Evolutionary conservation across 2,888 invertebrate genomes (phyloP), one percentile per base, ranked within the genome.

Genomic region (Eulithis testata): DNA sequence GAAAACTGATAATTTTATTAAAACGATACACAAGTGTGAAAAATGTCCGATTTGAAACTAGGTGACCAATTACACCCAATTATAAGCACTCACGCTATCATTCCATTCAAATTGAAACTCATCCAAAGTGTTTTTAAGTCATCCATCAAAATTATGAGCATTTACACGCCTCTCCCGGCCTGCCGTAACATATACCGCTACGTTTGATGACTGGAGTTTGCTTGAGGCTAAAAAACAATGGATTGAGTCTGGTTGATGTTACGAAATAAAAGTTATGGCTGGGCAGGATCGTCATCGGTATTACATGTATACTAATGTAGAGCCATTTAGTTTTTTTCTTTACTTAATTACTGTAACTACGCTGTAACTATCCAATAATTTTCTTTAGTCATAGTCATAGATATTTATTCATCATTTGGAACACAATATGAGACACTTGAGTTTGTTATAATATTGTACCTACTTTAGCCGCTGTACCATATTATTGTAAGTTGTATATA

Each of bases 111-210:
- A 64, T 60, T 63, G 54, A 56, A 63, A 60, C 47, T 27, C 60
- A 64, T 55, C 49, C 58, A 61, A 61, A 60, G 60, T 50, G 59
- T 56, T 52, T 36, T 43, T 50, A 76, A 74, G 71, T 81, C 79
- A 85, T 88, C 81, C 77, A 87, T 89, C 88, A 87, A 84, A 83
- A 87, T 86, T 82, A 89, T 79, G 75, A 78, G 74, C 72, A 63
- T 78, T 78, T 78, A 79, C 73, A 81, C 80, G 82, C 80, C 78
- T 79, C 73, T 75, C 73, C 72, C 36, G 70, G 71, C 71, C 65
- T 69, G 63, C 67, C 70, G 72, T 72, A 75, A 72, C 70, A 70
- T 65, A 73, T 73, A 81, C 83, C 79, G 82, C 82, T 82, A 81
- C 59, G 11, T 67, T 77, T 77, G 43, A 55, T 74, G 65, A 75